Percentiles rank a stretch among this genome's conserved stretches.
phyloP scores from a whole-genome alignment of 2,113 vertebrate species.

The Pungitius pungitius region DNA sequence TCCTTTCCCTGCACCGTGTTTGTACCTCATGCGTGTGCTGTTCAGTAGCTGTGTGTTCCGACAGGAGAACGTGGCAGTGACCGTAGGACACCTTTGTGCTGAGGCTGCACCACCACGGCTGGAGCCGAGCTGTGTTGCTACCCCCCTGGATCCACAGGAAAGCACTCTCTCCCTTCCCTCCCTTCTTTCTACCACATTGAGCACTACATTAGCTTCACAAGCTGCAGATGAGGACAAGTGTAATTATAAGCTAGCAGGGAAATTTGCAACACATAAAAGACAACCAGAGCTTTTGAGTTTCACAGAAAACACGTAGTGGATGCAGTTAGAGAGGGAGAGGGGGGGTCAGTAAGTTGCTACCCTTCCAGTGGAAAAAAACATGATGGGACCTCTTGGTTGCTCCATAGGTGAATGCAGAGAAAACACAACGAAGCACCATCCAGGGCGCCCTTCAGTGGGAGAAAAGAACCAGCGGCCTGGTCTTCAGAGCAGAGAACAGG shows the following conservation, averaged over 20 bases:
- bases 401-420: background rate
- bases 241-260: slow-evolving; percentile 52
- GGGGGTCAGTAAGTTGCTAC: background rate
- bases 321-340: slow-evolving; percentile 11
- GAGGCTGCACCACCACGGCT: slow-evolving; percentile 37
- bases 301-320: slow-evolving; percentile 23
- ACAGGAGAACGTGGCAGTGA: slow-evolving; percentile 25
- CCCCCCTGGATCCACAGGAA: slow-evolving; percentile 20
- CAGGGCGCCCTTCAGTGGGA: background rate
- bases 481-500: background rate
- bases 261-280: slow-evolving; percentile 58
- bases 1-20: background rate
- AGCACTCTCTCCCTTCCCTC: slow-evolving; percentile 19
- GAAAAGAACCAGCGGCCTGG: background rate
- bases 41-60: slow-evolving; percentile 18
- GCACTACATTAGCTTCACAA: slow-evolving; percentile 37
- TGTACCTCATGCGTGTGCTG: slow-evolving; percentile 1
- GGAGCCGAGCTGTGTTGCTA: slow-evolving; percentile 17
- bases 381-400: background rate
- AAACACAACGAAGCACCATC: background rate
- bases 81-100: slow-evolving; percentile 41
- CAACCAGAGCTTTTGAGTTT: slow-evolving; percentile 1
- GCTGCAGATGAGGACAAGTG: slow-evolving; percentile 25
- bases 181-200: slow-evolving; percentile 1
- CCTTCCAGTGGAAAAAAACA: background rate